A percentile compares a stretch with the other conserved stretches of the same genome.
Conservation (phyloP, 1,140 invertebrate species). For the Sarcophaga bullata region DNA sequence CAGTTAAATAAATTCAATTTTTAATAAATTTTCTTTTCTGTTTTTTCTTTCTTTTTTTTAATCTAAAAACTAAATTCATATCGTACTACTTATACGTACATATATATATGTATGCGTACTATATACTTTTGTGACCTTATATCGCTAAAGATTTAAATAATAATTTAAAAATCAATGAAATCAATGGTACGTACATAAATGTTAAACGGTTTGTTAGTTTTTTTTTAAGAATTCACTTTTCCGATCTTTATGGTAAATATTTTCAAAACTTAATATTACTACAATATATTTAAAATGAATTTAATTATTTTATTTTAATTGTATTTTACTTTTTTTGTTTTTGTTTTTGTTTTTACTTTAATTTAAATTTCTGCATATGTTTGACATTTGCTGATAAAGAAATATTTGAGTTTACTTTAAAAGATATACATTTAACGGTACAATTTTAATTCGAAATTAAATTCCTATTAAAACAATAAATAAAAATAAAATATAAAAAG, state of each 20-base stretch:
- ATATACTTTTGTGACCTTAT: constrained; percentile 7
- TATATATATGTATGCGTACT: too few relatives aligned
- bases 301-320: constrained; percentile 5
- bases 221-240: not conserved
- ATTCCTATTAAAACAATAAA: not conserved
- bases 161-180: constrained; percentile 14
- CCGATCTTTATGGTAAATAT: not conserved
- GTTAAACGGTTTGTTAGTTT: not conserved
- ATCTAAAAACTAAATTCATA: constrained; percentile 9
- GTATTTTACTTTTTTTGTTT: not conserved
- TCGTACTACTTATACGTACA: not conserved
- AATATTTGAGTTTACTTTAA: not conserved
- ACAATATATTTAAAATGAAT: too few relatives aligned
- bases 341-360: not conserved
- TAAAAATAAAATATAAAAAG: not conserved
- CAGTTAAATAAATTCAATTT: constrained; percentile 6
- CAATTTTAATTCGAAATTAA: constrained; percentile 2
- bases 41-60: not conserved
- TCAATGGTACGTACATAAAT: too few relatives aligned
- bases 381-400: constrained; percentile 20
- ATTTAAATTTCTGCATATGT: constrained; percentile 3
- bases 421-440: not conserved
- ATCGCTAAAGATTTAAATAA: not conserved
- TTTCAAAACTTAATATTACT: not conserved
- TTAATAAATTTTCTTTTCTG: not conserved